phyloP scores from a whole-genome alignment of 1,140 invertebrate genomes.

The Elymnias hypermnestra region DNA sequence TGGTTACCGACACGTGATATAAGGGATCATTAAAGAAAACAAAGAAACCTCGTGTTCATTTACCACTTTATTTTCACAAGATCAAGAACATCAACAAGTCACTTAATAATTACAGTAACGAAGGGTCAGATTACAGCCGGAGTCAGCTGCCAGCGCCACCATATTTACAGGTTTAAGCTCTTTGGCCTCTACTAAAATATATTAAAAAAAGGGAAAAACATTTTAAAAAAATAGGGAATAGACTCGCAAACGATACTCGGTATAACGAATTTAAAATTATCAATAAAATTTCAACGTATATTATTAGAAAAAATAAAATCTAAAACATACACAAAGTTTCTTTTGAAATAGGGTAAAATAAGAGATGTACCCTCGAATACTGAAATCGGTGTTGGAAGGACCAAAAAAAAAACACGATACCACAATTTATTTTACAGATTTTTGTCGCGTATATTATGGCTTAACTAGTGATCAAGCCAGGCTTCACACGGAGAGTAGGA shows the following conservation, averaged over 20 bases:
- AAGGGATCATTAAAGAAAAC: constrained; percentile 10
- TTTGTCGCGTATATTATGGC: too few species aligned
- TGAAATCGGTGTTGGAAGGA: constrained; percentile 48
- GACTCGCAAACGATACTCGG: constrained; percentile 44
- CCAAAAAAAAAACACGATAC: too few species aligned
- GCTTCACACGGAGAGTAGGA: too few species aligned
- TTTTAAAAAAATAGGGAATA: constrained; percentile 40
- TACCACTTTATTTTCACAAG: constrained; percentile 68
- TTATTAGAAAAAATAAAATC: constrained; percentile 22
- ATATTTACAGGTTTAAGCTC: constrained; percentile 67
- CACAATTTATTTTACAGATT: too few species aligned
- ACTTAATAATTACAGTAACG: constrained; percentile 72
- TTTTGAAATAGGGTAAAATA: constrained; percentile 6
- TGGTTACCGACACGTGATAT: too few species aligned
- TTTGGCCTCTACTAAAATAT: constrained; percentile 69
- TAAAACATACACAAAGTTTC: constrained; percentile 31
- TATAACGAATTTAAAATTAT: constrained; percentile 68
- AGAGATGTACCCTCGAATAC: constrained; percentile 33
- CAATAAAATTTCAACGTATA: constrained; percentile 62
- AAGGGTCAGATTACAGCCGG: constrained; percentile 55
- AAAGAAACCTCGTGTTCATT: constrained; percentile 17
- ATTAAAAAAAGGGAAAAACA: constrained; percentile 49
- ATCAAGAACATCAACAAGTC: constrained; percentile 72
- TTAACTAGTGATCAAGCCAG: too few species aligned
- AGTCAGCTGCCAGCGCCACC: constrained; percentile 30